Percentiles rank a stretch among this genome's conserved stretches.
phyloP scores from a whole-genome alignment of 2,113 vertebrate species.

The Paralichthys olivaceus region DNA sequence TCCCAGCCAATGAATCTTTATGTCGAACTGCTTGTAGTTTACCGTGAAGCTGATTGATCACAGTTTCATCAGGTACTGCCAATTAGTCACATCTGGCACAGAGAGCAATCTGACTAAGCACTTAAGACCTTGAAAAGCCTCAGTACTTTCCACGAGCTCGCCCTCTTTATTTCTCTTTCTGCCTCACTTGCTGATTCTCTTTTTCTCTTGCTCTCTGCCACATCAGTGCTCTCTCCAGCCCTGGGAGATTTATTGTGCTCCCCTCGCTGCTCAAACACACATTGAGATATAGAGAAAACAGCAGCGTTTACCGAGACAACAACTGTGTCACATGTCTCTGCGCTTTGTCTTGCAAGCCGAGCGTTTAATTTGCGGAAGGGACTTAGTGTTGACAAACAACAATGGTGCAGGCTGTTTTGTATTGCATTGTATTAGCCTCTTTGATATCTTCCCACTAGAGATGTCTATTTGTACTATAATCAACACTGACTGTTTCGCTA shows the following conservation, averaged over 20 bases:
- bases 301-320: slow-evolving; percentile 30
- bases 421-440: slow-evolving; percentile 41
- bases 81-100: slow-evolving; percentile 47
- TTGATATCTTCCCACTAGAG: slow-evolving; percentile 52
- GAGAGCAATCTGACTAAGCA: slow-evolving; percentile 15
- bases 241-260: slow-evolving; percentile 47
- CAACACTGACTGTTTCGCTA: slow-evolving; percentile 42
- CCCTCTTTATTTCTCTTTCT: slow-evolving; percentile 6
- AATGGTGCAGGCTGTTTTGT: slow-evolving; percentile 28
- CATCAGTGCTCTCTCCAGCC: slow-evolving; percentile 36
- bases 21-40: slow-evolving; percentile 31
- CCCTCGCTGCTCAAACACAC: slow-evolving; percentile 8
- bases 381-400: slow-evolving; percentile 53
- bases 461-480: slow-evolving; percentile 40
- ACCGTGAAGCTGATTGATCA: slow-evolving; percentile 36
- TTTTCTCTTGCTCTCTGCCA: slow-evolving; percentile 35
- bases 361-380: slow-evolving; percentile 61
- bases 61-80: slow-evolving; percentile 22
- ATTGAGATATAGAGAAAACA: slow-evolving; percentile 44
- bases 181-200: slow-evolving; percentile 26
- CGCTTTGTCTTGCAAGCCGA: slow-evolving; percentile 50
- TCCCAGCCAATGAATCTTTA: slow-evolving; percentile 21
- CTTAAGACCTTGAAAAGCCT: slow-evolving; percentile 20
- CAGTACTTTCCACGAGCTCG: slow-evolving; percentile 7
- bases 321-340: slow-evolving; percentile 20